phyloP scores from a whole-genome alignment of 2,888 invertebrate species.

The Orgyia antiqua region DNA sequence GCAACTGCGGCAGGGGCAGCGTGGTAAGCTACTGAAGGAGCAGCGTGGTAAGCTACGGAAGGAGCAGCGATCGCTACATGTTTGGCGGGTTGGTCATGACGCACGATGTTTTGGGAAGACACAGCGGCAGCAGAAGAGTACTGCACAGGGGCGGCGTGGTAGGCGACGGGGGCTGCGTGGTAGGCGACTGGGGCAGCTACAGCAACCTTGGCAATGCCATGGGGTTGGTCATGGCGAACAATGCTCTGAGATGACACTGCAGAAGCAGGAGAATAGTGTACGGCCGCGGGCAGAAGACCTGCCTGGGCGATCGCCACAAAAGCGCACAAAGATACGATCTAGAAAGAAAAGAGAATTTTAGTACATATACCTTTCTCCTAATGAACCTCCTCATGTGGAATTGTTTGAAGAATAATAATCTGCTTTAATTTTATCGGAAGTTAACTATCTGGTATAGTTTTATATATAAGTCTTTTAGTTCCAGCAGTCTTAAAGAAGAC shows the following conservation, averaged over 20 bases:
- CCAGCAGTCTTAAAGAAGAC: no score
- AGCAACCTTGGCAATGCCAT: slow-evolving; percentile 18
- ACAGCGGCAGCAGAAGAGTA: slow-evolving; percentile 40
- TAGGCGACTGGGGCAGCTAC: slow-evolving; percentile 18
- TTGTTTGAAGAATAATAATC: no score
- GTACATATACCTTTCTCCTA: no score
- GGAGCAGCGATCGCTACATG: slow-evolving; percentile 26
- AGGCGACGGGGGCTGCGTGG: slow-evolving; percentile 17
- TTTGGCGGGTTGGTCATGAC: slow-evolving; percentile 37
- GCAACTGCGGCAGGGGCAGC: slow-evolving; percentile 20
- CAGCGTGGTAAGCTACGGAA: slow-evolving; percentile 16
- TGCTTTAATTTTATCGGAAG: no score
- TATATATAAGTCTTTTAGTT: no score
- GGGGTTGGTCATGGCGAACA: slow-evolving; percentile 44
- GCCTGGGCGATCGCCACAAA: slow-evolving; percentile 44
- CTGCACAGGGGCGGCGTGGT: slow-evolving; percentile 37
- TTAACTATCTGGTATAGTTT: no score
- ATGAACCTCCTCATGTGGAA: no score
- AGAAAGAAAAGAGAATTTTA: no score
- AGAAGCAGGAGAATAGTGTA: slow-evolving; percentile 40
- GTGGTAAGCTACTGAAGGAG: slow-evolving; percentile 29
- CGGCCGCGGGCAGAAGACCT: slow-evolving; percentile 37
- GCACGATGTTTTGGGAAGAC: slow-evolving; percentile 45
- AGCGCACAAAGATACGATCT: slow-evolving; percentile 47
- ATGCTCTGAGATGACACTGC: slow-evolving; percentile 51